Evolutionary conservation across 2,113 vertebrate species (phyloP), one percentile per base, ranked within the genome.

Genomic region (Crypturellus undulatus): DNA sequence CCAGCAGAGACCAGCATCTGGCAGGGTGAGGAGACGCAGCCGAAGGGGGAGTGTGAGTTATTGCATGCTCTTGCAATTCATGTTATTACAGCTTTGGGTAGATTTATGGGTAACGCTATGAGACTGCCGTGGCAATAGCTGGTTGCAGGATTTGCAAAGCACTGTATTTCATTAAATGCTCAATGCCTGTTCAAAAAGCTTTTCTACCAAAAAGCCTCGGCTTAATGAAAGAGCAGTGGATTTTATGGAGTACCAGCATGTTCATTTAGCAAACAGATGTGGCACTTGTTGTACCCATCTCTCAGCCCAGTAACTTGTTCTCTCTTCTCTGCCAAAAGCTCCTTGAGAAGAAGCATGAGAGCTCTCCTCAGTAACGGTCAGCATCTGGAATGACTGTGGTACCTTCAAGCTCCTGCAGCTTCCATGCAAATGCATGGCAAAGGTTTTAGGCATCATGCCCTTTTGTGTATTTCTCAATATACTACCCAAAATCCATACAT

Each of bases 191-290:
- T 78, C 38, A 75, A 93, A 73, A 18, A 24, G 68, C 76, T 83
- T 95, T 88, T 62, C 62, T 83, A 81, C 92, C 64, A 84, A 85
- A 79, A 58, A 91, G 38, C 38, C 28, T 83, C 68, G 82, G 83
- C 62, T 91, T 95, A 71, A 38, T 83, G 79, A 75, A 83, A 62
- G 42, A 83, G 38, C 34, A 47, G 62, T 94, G 94, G 79, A 79
- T 96, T 79, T 92, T 81, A 65, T 93, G 80, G 62, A 90, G 85
- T 84, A 65, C n/a, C 52, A 25, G 34, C 47, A 38, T 73, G 67
- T 79, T 96, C 65, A 47, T 95, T 93, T 93, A 90, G 79, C 56
- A 83, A 81, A 86, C 89, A 94, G 90, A 92, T 95, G 94, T 65
- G 92, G 40, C 80, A 78, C 59, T 86, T 70, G 38, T 25, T 84